A percentile compares a stretch with the other conserved stretches of the same genome.
Conservation (phyloP, 2,113 vertebrate species). For the Rhabdomys dilectus region DNA sequence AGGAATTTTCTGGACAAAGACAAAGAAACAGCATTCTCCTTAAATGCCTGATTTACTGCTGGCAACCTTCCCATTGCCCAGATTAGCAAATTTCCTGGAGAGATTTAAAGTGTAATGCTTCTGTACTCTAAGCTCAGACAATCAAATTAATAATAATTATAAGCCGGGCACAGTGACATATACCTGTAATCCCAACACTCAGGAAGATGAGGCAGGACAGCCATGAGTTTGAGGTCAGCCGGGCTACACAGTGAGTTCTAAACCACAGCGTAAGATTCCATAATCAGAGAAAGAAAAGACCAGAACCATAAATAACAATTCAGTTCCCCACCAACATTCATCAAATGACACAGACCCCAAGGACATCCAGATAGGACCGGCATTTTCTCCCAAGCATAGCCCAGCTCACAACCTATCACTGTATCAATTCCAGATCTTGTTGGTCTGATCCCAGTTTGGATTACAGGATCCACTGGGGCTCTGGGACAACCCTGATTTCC, state of each 20-base stretch:
- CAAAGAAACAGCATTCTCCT: neutral
- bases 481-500: conserved; percentile 29
- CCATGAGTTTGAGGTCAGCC: neutral
- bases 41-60: neutral
- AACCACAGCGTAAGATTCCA: neutral
- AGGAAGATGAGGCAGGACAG: neutral
- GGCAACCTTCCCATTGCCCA: neutral
- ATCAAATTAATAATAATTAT: conserved; percentile 16
- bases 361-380: neutral
- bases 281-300: neutral
- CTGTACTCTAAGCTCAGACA: neutral
- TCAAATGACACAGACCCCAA: neutral
- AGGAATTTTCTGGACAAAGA: neutral
- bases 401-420: too few species aligned
- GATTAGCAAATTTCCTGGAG: neutral
- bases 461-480: neutral
- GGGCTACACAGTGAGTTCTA: neutral
- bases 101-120: conserved; percentile 20
- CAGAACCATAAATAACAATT: neutral
- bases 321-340: neutral
- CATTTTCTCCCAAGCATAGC: neutral
- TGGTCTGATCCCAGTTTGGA: neutral
- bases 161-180: neutral
- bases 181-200: neutral
- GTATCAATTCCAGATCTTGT: neutral